Percentiles rank a stretch among this genome's conserved stretches.
These are phyloP conservation scores for Sesia apiformis DNA, from an alignment of 2,888 invertebrate genomes.

Conservation along the genomic window DNA sequence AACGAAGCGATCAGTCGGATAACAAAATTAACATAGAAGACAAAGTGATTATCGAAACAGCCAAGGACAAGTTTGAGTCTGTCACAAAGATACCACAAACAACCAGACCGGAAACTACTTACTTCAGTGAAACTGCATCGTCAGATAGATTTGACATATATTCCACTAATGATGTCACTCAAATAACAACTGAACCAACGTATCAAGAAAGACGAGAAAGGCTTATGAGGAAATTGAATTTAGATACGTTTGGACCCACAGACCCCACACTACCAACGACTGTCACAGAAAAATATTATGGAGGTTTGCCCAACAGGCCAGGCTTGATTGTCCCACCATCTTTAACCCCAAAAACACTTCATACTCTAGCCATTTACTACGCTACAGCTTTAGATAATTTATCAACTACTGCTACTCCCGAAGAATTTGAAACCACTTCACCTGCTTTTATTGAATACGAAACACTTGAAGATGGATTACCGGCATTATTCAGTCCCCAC, in stretches of 20 bases:
- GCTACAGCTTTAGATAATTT: slow-evolving; percentile 79
- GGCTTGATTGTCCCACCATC: slow-evolving; percentile 83
- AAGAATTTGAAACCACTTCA: slow-evolving; percentile 37
- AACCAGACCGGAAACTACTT: slow-evolving; percentile 27
- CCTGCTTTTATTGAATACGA: slow-evolving; percentile 44
- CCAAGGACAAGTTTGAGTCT: slow-evolving; percentile 49
- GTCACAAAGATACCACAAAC: slow-evolving; percentile 57
- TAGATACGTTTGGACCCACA: slow-evolving; percentile 62
- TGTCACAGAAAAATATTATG: slow-evolving; percentile 60
- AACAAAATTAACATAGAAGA: slow-evolving; percentile 17
- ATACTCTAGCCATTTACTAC: slow-evolving; percentile 86
- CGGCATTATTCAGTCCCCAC: slow-evolving; percentile 78
- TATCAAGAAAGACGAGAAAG: slow-evolving; percentile 81
- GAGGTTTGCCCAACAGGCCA: slow-evolving; percentile 61
- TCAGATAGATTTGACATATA: slow-evolving; percentile 38
- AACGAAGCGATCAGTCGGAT: slow-evolving; percentile 26
- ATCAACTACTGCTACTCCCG: slow-evolving; percentile 50
- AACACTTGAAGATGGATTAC: slow-evolving; percentile 64
- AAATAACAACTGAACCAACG: slow-evolving; percentile 43
- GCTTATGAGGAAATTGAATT: slow-evolving; percentile 80
- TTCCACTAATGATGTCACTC: slow-evolving; percentile 27
- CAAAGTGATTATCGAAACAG: slow-evolving; percentile 32
- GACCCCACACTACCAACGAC: slow-evolving; percentile 51
- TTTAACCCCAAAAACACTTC: slow-evolving; percentile 83
- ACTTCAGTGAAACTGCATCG: slow-evolving; percentile 32